Evolutionary conservation across 2,888 invertebrate genomes (phyloP), one percentile per base, ranked within the genome.

Genomic region (Orchestes rusci): DNA sequence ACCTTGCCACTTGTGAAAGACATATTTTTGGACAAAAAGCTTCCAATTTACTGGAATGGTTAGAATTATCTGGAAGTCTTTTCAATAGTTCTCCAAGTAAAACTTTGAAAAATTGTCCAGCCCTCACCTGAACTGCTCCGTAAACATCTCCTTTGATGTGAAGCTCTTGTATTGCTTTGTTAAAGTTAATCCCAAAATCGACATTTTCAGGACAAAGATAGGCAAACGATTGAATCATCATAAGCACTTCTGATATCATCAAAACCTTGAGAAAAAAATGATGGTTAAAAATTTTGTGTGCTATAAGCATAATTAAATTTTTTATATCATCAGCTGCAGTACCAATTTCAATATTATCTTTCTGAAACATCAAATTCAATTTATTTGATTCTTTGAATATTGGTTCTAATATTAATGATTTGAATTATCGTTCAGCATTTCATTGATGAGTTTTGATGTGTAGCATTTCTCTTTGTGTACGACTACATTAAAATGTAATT

Each of bases 401-500:
- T 2, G 38, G 28, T 16, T 28, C 18, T 28, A 38, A 18, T 16
- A 15, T 12, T 28, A 38, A 27, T 2, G 16, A 28, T 27, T 38
- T 27, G 7, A 12, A 13, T 39, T 30, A 28, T 39, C 39, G 7
- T 39, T 28, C 16, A 35, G 15, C 16, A 45, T 16, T 31, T 19
- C 16, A 15, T 31, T 27, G 10, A 38, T 23, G 16, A 43, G 30
- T 33, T 33, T 8, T 19, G 44, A 13, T 7, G 33, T 39, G 27
- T 34, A 39, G 36, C 30, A 44, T 44, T 44, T 39, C 33, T 39
- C 39, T 38, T 28, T 23, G 39, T 29, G 16, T 31, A 39, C 28
- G 15, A 34, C 37, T 34, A 37, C 39, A 44, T 43, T 29, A 42
- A 32, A 38, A 46, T 32, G 18, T 30, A 37, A 31, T 42, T 41